phyloP scores from a whole-genome alignment of 2,797 vertebrate genomes.

The Neosalanx taihuensis region DNA sequence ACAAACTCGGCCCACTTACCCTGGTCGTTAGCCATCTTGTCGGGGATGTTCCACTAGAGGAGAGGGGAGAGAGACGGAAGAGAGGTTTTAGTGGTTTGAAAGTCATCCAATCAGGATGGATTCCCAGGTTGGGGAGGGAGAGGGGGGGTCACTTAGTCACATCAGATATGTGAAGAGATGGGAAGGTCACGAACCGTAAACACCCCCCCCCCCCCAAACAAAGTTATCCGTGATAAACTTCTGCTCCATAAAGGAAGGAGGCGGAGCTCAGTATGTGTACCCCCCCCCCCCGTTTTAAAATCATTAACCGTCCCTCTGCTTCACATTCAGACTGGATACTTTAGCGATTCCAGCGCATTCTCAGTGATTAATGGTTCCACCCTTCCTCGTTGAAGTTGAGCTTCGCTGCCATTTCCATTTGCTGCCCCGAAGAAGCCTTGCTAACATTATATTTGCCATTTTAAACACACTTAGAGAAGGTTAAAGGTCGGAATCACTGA shows the following conservation, averaged over 20 bases:
- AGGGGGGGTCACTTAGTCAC: background rate
- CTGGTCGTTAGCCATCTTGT: conserved; percentile 90
- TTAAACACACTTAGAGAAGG: background rate
- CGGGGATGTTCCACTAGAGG: conserved; percentile 79
- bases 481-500: background rate
- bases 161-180: background rate
- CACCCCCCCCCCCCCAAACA: too few species aligned
- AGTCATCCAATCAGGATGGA: background rate
- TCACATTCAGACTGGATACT: background rate
- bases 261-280: background rate
- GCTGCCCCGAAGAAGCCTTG: background rate
- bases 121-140: background rate
- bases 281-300: background rate
- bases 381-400: background rate
- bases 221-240: too few species aligned
- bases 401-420: background rate
- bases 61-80: background rate
- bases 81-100: background rate
- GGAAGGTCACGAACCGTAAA: background rate
- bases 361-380: background rate
- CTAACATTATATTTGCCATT: background rate
- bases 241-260: too few species aligned
- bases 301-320: background rate
- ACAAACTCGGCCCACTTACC: conserved; percentile 61
- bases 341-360: background rate